Evolutionary conservation across 2,113 vertebrate genomes (phyloP), one percentile per base, ranked within the genome.

Genomic region (Typhlomys cinereus): DNA sequence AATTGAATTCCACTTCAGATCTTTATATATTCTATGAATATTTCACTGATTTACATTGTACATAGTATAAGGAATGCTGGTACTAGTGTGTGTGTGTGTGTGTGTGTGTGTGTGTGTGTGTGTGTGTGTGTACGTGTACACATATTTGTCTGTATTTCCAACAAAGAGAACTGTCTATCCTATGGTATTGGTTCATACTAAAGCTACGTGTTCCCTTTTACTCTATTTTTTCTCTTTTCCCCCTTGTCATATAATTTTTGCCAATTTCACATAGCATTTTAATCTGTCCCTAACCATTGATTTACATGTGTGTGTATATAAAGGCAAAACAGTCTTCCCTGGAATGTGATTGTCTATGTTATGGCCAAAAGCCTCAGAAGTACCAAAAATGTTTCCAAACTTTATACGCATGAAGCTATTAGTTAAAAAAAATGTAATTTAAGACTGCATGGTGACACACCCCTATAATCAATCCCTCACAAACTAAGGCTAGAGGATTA

Each of bases 1-100:
- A 50, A 21, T 67, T 70, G 18, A 36, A 36, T 88, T 93, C 29
- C 79, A 64, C n/a, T 75, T 92, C 31, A 69, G 20, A 4, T 39
- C n/a, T 59, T 90, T 57, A 48, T 66, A 23, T 70, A 75, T 2
- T 36, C n/a, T 75, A 4, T 85, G 34, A 17, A 4, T 34, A 59
- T 89, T 90, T 90, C 83, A 48, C 39, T 83, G 54, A 91, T 54
- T 21, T 90, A 80, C n/a, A 73, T 64, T 57, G 10, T 78, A 34
- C 54, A 66, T n/a, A 46, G 44, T 29, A 52, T 82, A 21, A 64
- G 21, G 15, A 92, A 11, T 17, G 44, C 27, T 84, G 18, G 4
- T 17, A n/a, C 18, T 67, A 17, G 44, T 70, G 46, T n/a, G 15
- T 50, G 5, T 27, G 1, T 90, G 27, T 59, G 9, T 73, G 18